phyloP scores from a whole-genome alignment of 2,113 vertebrate genomes.

The Gadus chalcogrammus region DNA sequence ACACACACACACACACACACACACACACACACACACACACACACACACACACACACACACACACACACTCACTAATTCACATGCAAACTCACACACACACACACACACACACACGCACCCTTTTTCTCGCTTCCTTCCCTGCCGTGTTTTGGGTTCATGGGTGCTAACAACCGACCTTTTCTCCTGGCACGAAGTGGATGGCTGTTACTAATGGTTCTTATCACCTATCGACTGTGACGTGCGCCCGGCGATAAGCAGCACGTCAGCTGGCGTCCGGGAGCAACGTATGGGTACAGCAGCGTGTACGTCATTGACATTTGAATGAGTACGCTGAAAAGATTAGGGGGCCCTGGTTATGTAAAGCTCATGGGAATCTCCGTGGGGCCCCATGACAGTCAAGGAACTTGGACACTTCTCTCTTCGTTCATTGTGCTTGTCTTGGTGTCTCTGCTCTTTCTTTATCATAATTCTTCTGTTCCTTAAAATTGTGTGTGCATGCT shows the following conservation, averaged over 20 bases:
- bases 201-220: constrained; percentile 18
- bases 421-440: too few relatives aligned
- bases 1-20: too few relatives aligned
- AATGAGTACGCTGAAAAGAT: too few relatives aligned
- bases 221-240: too few relatives aligned
- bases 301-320: too few relatives aligned
- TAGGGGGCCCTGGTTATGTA: constrained; percentile 53
- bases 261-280: too few relatives aligned
- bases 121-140: not conserved
- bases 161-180: constrained; percentile 46
- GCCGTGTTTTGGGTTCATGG: constrained; percentile 18
- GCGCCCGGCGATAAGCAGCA: too few relatives aligned
- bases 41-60: constrained; percentile 11
- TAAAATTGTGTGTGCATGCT: not conserved
- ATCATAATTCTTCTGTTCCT: constrained; percentile 5
- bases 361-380: constrained; percentile 58
- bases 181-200: constrained; percentile 34
- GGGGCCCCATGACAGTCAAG: constrained; percentile 49
- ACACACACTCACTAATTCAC: not conserved
- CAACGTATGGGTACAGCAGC: too few relatives aligned
- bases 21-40: constrained; percentile 9
- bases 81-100: constrained; percentile 6
- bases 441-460: constrained; percentile 12
- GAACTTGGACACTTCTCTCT: too few relatives aligned
- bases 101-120: not conserved